phyloP scores from a whole-genome alignment of 1,140 invertebrate species.

The Paralvinella palmiformis region DNA sequence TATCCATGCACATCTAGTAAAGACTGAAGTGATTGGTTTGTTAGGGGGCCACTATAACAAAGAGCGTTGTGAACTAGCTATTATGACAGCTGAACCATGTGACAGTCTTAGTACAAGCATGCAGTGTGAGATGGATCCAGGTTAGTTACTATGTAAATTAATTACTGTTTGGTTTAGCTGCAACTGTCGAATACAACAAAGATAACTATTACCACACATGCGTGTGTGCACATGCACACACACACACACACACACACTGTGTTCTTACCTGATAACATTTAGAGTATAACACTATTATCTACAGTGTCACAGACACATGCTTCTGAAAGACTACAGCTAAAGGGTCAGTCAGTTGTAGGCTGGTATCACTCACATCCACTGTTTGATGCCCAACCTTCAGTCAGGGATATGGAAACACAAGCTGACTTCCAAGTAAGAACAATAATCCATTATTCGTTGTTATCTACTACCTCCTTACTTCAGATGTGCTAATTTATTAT shows the following conservation, averaged over 20 bases:
- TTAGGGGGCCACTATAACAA: constrained; percentile 56
- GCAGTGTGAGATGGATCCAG: constrained; percentile 72
- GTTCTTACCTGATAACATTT: neutral
- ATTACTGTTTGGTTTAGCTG: neutral
- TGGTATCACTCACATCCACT: constrained; percentile 97
- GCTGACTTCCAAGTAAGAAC: constrained; percentile 47
- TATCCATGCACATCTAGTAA: constrained; percentile 62
- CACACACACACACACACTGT: neutral
- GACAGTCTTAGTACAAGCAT: constrained; percentile 58
- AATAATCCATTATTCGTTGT: neutral
- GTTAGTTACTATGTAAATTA: constrained; percentile 39
- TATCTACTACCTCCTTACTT: neutral
- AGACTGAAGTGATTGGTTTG: constrained; percentile 67
- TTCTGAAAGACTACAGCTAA: constrained; percentile 52
- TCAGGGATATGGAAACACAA: constrained; percentile 69
- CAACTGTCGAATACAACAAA: neutral
- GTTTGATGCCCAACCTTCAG: constrained; percentile 77
- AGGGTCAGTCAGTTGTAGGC: constrained; percentile 66
- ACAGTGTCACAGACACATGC: constrained; percentile 57
- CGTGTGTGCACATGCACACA: neutral
- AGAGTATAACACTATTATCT: constrained; percentile 4
- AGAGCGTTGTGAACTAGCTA: constrained; percentile 38
- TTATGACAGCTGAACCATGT: constrained; percentile 56
- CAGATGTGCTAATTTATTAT: neutral
- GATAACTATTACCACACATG: neutral